These are phyloP conservation scores for Enhydra lutris DNA, from an alignment of 2,113 vertebrate genomes.

Conservation along the genomic window DNA sequence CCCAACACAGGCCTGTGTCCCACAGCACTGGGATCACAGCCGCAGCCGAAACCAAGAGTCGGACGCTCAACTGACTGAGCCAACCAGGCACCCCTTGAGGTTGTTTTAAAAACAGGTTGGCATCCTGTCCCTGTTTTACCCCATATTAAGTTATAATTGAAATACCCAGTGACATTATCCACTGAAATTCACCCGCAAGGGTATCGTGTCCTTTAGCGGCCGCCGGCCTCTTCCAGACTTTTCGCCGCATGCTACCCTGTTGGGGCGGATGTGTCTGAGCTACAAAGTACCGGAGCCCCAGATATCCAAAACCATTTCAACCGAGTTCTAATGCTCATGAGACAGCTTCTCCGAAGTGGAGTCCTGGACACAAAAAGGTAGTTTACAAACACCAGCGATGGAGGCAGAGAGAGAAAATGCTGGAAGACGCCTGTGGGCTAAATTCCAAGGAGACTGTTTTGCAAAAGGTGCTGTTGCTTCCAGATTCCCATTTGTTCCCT, in stretches of 20 bases:
- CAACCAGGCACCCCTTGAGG: neutral
- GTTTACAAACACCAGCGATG: neutral
- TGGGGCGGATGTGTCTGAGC: neutral
- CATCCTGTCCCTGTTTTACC: neutral
- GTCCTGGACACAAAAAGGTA: neutral
- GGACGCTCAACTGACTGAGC: neutral
- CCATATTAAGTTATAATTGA: neutral
- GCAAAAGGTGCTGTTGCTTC: neutral
- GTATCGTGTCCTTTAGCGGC: neutral
- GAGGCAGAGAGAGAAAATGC: neutral
- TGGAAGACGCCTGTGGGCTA: neutral
- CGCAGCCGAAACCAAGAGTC: neutral
- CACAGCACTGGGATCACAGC: fast-evolving
- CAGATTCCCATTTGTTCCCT: neutral
- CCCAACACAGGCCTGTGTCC: neutral
- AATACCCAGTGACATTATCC: neutral
- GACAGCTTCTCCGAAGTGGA: neutral
- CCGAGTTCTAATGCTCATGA: neutral
- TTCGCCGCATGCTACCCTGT: neutral
- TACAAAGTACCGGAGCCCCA: too few relatives aligned
- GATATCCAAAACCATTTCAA: neutral
- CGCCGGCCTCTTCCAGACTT: neutral
- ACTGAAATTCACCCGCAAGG: neutral
- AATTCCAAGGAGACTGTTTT: neutral
- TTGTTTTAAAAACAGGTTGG: neutral